Evolutionary conservation across 1,140 invertebrate species (phyloP).

Genomic region (Oscheius sp.): DNA sequence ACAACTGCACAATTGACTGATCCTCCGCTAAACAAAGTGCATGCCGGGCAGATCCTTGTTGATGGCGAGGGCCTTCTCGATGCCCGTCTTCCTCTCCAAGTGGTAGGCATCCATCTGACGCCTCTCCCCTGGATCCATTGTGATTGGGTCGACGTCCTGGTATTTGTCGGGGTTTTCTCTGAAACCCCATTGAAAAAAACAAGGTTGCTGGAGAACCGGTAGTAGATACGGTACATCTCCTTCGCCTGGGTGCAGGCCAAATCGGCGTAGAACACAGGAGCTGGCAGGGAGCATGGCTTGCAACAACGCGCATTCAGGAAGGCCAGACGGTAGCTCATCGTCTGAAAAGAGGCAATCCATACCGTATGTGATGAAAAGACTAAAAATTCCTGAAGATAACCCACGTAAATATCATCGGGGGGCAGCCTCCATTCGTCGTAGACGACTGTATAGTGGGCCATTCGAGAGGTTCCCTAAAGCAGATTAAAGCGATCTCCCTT

Average conservation of each 20-base stretch:
- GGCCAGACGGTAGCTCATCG: conserved; percentile 13
- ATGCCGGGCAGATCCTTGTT: not conserved
- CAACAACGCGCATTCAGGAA: conserved; percentile 14
- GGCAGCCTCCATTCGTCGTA: conserved; percentile 19
- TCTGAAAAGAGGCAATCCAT: not conserved
- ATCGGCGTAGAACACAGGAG: conserved; percentile 18
- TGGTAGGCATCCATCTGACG: not conserved
- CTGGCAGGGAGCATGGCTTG: conserved; percentile 12
- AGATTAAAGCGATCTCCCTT: conserved; percentile 11
- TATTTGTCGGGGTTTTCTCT: not conserved
- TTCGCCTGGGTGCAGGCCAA: not conserved
- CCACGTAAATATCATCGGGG: conserved; percentile 7
- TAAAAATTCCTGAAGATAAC: not conserved
- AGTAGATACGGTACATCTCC: not conserved
- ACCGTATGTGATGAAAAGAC: not conserved
- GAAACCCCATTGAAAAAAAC: not conserved
- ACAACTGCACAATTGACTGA: no score
- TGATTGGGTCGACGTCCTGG: not conserved
- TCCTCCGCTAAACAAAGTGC: no score
- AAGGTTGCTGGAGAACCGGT: not conserved
- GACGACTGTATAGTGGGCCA: conserved; percentile 25
- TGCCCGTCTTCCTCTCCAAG: not conserved
- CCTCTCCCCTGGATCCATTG: not conserved
- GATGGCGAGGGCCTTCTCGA: not conserved
- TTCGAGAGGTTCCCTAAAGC: conserved; percentile 22